Conservation (phyloP, 2,797 vertebrate species). For the Sciurus vulgaris region DNA sequence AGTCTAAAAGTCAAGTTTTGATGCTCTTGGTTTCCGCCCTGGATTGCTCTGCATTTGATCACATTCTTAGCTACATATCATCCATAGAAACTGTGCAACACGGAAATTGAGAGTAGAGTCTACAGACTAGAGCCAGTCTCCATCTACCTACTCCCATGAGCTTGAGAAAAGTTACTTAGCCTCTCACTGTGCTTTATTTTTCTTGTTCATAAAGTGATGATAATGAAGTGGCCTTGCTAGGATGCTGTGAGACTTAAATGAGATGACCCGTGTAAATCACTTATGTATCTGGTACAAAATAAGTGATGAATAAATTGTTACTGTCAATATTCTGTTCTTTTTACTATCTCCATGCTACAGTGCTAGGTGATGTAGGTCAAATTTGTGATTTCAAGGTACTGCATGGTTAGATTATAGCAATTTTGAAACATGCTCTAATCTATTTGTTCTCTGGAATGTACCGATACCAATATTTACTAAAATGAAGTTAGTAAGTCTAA, state of each 20-base stretch:
- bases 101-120: not conserved
- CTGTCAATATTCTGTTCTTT: conserved; percentile 53
- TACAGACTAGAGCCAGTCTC: not conserved
- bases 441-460: conserved; percentile 30
- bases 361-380: conserved; percentile 49
- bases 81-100: not conserved
- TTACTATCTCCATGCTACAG: not conserved
- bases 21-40: not conserved
- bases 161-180: conserved; percentile 44
- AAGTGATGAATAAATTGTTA: conserved; percentile 45
- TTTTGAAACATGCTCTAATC: conserved; percentile 62
- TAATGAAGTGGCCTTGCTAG: conserved; percentile 45
- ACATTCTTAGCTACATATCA: not conserved
- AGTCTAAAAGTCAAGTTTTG: not conserved
- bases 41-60: not conserved
- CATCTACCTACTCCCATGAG: not conserved
- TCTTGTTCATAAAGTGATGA: conserved; percentile 37
- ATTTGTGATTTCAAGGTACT: conserved; percentile 57
- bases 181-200: conserved; percentile 26
- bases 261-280: conserved; percentile 44
- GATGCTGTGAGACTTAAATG: conserved; percentile 1
- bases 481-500: conserved; percentile 30
- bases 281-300: conserved; percentile 46
- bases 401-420: conserved; percentile 23
- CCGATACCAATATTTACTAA: conserved; percentile 44